Base-by-base conservation (phyloP, 1,140 invertebrate species). In the Calycopis cecrops region DNA sequence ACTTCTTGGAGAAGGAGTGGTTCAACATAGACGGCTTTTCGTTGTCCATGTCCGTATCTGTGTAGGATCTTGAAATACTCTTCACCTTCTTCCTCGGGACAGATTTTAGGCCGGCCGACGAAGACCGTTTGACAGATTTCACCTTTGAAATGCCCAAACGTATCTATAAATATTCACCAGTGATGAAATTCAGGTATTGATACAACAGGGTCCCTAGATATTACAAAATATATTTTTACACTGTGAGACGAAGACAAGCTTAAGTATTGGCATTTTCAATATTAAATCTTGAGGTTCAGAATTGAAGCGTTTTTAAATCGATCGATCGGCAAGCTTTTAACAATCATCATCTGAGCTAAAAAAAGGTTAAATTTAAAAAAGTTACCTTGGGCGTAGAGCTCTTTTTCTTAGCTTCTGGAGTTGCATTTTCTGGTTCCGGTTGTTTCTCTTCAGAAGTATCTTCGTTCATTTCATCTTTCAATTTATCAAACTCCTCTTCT, bases 401-500 rank as follows among this genome's bases (percentile, higher is more conserved):
- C 66, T 82, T 84, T 62, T 85, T 85, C 69, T 82, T 85, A 48
- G 73, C 58, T n/a, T 78, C 72, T 0, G 71, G 59, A 0, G 70
- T 59, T 9, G 55, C 52, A 0, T 58, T 67, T 6, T 86, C 81
- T 18, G 65, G 65, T 48, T 85, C 84, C 6, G 62, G 37, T 38
- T 70, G 67, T 7, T 72, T 73, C 17, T 78, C 76, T 62, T 88
- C 91, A 49, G 85, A 83, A 59, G 78, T 89, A 67, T 90, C 85
- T 68, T 90, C 68, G 66, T 90, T 66, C 64, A 91, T 73, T 74
- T 91, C 90, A 69, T 92, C 91, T 69, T 91, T 92, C 35, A 94
- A 83, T 69, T 92, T 91, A 65, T 94, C 92, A 63, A 94, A 94
- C 50, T 93, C 89, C n/a, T 91, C 90, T 61, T 94, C 91, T 0